Evolutionary conservation across 2,797 vertebrate species (phyloP), one percentile per base, ranked within the genome.

Genomic region (Oophaga sylvatica): DNA sequence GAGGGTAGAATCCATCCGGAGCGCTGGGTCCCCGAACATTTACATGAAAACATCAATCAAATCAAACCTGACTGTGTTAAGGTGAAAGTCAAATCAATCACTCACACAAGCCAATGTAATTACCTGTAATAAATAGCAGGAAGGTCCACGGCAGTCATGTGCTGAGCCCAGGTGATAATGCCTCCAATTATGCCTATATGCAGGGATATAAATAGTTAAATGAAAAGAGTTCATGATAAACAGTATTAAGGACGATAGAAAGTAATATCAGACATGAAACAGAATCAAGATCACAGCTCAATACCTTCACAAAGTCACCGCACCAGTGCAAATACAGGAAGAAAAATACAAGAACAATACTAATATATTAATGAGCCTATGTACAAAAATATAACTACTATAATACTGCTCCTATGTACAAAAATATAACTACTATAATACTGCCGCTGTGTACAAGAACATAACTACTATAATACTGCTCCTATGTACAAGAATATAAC

Each of bases 11-110:
- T 59, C 68, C 73, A 80, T 48, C 22, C 48, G 1, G 48, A 63
- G 22, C 5, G 15, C n/a, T 22, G 59, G 41, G n/a, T 17, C 53
- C 67, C 53, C 31, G n/a, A 71, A 35, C 70, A 83, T 87, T 65
- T 81, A 57, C 48, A 67, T 82, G 15, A 41, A 82, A 19, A 31
- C 71, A 87, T 83, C 86, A 82, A 83, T 87, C 86, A 87, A 13
- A 87, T 53, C 70, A 53, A 67, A 77, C 68, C 85, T 87, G 85
- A 59, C 31, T 70, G 78, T 48, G 65, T 75, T 48, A 80, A 62
- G 20, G n/a, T 15, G n/a, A 53, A 63, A 73, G 70, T 67, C 71
- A 76, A 77, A 87, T 83, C 80, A 67, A 83, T 83, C 86, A 77
- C 57, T 65, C 31, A 77, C 70, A 68, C 7, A 68, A 26, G 31